Conservation (phyloP, 2,888 invertebrate species). For the Selenia dentaria region DNA sequence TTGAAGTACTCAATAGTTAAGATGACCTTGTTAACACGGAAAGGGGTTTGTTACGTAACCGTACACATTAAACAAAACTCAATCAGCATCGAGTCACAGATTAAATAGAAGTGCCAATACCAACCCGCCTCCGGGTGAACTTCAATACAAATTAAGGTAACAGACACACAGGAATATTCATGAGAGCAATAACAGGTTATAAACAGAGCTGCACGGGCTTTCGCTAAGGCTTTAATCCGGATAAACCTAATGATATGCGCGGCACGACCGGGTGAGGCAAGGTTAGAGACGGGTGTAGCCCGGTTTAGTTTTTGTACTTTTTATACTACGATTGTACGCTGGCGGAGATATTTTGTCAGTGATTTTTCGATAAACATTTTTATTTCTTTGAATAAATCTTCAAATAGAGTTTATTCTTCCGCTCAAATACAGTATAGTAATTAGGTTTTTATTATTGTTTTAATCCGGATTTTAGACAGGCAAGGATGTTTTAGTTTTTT, state of each 20-base stretch:
- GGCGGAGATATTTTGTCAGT: not conserved
- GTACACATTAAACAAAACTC: not conserved
- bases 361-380: no score
- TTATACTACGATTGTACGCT: conserved; percentile 23
- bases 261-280: conserved; percentile 42
- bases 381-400: no score
- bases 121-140: conserved; percentile 5
- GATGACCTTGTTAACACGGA: no score
- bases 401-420: no score
- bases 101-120: not conserved
- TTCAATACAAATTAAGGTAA: conserved; percentile 29
- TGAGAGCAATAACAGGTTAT: conserved; percentile 46
- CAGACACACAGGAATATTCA: conserved; percentile 42
- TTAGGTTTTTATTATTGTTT: no score
- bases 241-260: conserved; percentile 46
- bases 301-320: conserved; percentile 33
- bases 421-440: no score
- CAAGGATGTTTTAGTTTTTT: no score
- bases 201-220: conserved; percentile 44
- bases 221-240: conserved; percentile 41
- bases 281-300: conserved; percentile 27
- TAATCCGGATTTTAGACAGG: no score
- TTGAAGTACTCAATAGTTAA: no score
- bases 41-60: no score
- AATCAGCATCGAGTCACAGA: not conserved